A percentile compares a stretch with the other conserved stretches of the same genome.
phyloP scores from a whole-genome alignment of 2,113 vertebrate genomes.

The Brachyhypopomus occidentalis region DNA sequence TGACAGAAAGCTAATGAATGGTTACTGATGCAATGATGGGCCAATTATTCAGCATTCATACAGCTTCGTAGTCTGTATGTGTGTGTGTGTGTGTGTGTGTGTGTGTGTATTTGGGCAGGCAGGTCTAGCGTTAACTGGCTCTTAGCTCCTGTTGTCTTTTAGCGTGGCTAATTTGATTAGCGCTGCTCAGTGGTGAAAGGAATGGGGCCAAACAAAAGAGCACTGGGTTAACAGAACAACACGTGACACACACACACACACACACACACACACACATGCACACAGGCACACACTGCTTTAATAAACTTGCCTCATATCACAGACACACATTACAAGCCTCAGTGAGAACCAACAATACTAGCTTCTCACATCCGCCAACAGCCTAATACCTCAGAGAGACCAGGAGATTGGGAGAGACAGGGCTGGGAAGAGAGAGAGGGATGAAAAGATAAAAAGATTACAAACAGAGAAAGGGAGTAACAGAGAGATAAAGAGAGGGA shows the following conservation, averaged over 20 bases:
- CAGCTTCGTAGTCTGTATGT: conserved; percentile 3
- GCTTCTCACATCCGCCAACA: conserved; percentile 65
- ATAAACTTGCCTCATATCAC: conserved; percentile 78
- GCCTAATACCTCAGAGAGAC: conserved; percentile 34
- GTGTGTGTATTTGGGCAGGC: conserved; percentile 31
- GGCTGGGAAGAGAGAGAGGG: background rate
- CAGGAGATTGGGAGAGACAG: background rate
- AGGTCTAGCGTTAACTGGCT: conserved; percentile 44
- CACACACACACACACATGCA: conserved; percentile 40
- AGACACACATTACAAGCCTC: conserved; percentile 51
- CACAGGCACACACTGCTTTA: conserved; percentile 59
- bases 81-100: background rate
- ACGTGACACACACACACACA: conserved; percentile 59
- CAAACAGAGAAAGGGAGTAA: background rate
- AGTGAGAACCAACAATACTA: conserved; percentile 60
- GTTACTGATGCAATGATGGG: conserved; percentile 35
- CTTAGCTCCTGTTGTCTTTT: conserved; percentile 69
- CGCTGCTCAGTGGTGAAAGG: conserved; percentile 68
- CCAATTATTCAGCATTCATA: conserved; percentile 51
- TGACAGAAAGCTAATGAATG: conserved; percentile 49
- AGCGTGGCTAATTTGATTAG: conserved; percentile 85
- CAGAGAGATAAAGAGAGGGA: background rate
- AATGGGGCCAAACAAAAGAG: conserved; percentile 62
- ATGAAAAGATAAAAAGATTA: background rate
- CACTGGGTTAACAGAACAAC: conserved; percentile 72